A percentile compares a stretch with the other conserved stretches of the same genome.
phyloP scores from a whole-genome alignment of 2,888 invertebrate species.

The Acanthosoma haemorrhoidale region DNA sequence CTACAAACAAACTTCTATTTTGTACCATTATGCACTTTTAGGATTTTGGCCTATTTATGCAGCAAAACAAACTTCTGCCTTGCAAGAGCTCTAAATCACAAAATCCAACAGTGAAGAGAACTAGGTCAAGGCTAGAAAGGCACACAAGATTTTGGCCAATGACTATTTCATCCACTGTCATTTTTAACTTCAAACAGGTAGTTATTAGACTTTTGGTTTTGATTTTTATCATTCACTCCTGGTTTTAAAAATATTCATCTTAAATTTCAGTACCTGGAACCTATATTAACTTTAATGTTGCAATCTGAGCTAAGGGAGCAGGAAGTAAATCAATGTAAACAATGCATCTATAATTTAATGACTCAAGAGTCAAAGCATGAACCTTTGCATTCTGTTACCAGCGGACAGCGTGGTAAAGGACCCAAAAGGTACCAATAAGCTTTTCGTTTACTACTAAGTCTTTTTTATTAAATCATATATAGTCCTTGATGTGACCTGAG shows the following conservation, averaged over 20 bases:
- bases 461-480: neutral
- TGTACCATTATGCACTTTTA: constrained; percentile 36
- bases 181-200: constrained; percentile 75
- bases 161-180: constrained; percentile 79
- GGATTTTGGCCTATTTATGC: constrained; percentile 85
- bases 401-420: constrained; percentile 59
- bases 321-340: constrained; percentile 79
- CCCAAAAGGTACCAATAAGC: constrained; percentile 45
- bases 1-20: no score
- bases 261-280: constrained; percentile 65
- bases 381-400: constrained; percentile 51
- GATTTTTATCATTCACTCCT: neutral
- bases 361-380: constrained; percentile 79
- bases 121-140: constrained; percentile 64
- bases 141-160: constrained; percentile 84
- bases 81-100: constrained; percentile 25
- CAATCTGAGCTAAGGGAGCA: constrained; percentile 80
- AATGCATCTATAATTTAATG: constrained; percentile 73
- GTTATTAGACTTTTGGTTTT: neutral
- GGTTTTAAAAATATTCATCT: neutral
- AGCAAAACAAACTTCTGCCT: constrained; percentile 73
- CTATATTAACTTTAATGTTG: constrained; percentile 69
- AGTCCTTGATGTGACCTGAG: no score
- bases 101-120: constrained; percentile 51
- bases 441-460: neutral